Conservation (phyloP, 2,113 vertebrate species). For the Eudorcas thomsonii region DNA sequence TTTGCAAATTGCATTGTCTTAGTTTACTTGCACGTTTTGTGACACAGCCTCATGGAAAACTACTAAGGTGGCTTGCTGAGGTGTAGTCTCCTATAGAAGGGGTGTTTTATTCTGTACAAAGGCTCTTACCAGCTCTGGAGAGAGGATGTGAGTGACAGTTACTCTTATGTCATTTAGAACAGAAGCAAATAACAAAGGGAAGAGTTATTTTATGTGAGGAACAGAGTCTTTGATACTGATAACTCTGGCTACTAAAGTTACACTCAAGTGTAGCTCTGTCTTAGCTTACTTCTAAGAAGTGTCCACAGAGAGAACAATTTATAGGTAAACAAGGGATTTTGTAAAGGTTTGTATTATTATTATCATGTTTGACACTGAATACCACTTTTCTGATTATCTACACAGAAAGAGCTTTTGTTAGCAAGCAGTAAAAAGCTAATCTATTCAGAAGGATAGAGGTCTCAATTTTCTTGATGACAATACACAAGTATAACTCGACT, state of each 20-base stretch:
- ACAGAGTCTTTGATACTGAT: background rate
- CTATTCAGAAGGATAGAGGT: background rate
- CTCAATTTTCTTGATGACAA: constrained; percentile 10
- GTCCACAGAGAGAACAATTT: background rate
- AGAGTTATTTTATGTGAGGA: background rate
- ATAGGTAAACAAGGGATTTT: background rate
- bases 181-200: background rate
- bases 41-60: background rate
- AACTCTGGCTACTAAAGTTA: background rate
- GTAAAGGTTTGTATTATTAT: background rate
- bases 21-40: constrained; percentile 4
- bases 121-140: background rate
- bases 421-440: background rate
- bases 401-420: background rate
- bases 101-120: background rate
- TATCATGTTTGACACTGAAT: background rate
- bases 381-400: background rate
- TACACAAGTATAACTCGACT: background rate
- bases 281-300: background rate
- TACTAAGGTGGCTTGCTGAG: background rate
- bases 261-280: background rate
- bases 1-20: background rate
- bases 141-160: background rate
- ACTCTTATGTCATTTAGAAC: background rate
- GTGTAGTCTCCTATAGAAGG: background rate